phyloP scores from a whole-genome alignment of 1,140 invertebrate genomes.

The Hylyphantes graminicola region DNA sequence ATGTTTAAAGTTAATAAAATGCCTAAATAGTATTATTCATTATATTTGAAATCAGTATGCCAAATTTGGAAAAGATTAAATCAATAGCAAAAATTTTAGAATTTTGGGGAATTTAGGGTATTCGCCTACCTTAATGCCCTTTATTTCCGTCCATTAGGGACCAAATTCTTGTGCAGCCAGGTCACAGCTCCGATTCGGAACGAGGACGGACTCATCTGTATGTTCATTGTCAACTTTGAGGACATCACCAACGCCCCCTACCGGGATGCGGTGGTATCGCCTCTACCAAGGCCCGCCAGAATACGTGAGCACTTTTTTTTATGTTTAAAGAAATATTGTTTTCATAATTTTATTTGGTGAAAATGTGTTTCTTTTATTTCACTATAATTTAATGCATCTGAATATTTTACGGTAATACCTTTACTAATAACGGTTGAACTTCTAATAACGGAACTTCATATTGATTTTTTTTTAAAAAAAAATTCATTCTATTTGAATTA shows the following conservation, averaged over 20 bases:
- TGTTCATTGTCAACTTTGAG: constrained; percentile 88
- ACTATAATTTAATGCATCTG: not conserved
- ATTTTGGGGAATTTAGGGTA: no score
- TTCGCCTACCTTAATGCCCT: no score
- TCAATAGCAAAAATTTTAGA: no score
- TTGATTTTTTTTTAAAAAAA: no score
- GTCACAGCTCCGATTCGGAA: constrained; percentile 85
- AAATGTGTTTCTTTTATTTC: not conserved
- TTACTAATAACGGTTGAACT: no score
- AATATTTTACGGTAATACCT: not conserved
- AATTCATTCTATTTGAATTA: no score
- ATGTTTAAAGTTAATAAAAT: no score
- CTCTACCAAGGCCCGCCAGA: constrained; percentile 55
- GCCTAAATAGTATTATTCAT: no score
- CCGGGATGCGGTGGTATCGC: constrained; percentile 44
- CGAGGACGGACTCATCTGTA: constrained; percentile 82
- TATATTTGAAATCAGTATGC: no score
- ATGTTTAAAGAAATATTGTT: not conserved
- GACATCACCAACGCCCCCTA: constrained; percentile 78
- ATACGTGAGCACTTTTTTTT: constrained; percentile 47
- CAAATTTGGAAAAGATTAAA: no score
- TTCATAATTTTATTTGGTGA: not conserved
- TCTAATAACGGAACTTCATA: no score
- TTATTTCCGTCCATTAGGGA: constrained; percentile 71
- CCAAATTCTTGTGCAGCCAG: constrained; percentile 85